Conservation (phyloP, 2,797 vertebrate species). For the Channallabes apus region DNA sequence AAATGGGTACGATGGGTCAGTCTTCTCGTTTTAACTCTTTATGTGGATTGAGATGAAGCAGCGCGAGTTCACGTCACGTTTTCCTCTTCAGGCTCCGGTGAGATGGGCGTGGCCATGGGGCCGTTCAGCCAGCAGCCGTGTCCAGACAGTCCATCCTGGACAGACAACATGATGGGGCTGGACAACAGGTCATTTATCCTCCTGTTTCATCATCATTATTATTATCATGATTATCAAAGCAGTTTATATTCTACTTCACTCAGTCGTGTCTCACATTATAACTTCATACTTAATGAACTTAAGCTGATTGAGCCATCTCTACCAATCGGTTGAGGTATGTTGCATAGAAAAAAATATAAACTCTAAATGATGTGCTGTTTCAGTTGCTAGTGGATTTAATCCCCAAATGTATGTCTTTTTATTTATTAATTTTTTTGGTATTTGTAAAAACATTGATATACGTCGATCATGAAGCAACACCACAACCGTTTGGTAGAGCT, state of each 20-base stretch:
- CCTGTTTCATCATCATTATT: neutral
- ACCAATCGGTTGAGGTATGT: too few species aligned
- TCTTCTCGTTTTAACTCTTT: neutral
- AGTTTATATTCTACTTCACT: neutral
- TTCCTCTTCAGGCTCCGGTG: conserved; percentile 76
- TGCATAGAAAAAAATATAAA: too few species aligned
- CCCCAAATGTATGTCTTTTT: too few species aligned
- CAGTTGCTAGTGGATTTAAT: too few species aligned
- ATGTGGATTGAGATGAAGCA: neutral
- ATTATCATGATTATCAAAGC: neutral
- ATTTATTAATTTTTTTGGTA: too few species aligned
- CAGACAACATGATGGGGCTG: conserved; percentile 81
- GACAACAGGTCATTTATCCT: conserved; percentile 63
- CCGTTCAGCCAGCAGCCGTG: conserved; percentile 81
- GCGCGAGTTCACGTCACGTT: neutral
- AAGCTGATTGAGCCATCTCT: too few species aligned
- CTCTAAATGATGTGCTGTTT: too few species aligned
- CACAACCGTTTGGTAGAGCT: too few species aligned
- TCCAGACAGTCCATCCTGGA: conserved; percentile 81
- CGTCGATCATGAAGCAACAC: too few species aligned
- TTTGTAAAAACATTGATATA: too few species aligned
- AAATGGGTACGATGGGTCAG: conserved; percentile 77
- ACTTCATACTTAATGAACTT: too few species aligned
- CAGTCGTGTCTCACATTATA: neutral
- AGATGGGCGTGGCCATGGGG: conserved; percentile 82